A percentile compares a stretch with the other conserved stretches of the same genome.
These are phyloP conservation scores for Holacanthella duospinosa DNA, from an alignment of 2,888 invertebrate species.

Conservation along the genomic window DNA sequence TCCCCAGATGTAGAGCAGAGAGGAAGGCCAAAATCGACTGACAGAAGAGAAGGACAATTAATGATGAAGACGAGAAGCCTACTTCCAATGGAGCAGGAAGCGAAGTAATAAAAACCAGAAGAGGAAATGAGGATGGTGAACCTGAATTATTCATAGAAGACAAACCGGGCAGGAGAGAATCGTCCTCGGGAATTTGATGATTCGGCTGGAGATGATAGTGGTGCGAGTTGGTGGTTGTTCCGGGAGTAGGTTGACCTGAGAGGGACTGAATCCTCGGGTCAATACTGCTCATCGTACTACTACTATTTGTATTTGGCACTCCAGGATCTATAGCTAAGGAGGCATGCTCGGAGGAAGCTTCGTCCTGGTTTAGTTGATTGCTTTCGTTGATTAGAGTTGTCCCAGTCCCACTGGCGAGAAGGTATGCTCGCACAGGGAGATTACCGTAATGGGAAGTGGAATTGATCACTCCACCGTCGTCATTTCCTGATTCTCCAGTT, in stretches of 20 bases:
- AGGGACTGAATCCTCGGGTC: constrained; percentile 19
- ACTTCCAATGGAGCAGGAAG: neutral
- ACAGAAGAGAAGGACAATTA: neutral
- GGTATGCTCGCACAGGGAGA: constrained; percentile 34
- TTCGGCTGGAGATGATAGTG: constrained; percentile 19
- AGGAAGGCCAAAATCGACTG: neutral
- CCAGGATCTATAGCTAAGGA: constrained; percentile 10
- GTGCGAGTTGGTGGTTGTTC: constrained; percentile 19
- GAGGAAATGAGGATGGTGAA: neutral
- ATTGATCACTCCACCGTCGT: constrained; percentile 15
- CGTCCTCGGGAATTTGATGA: constrained; percentile 10
- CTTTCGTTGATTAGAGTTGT: constrained; percentile 8
- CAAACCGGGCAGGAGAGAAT: constrained; percentile 11
- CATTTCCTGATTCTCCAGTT: neutral
- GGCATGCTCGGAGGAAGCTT: constrained; percentile 10
- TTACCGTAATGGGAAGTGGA: constrained; percentile 37
- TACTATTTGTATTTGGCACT: constrained; percentile 21
- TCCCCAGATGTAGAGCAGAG: neutral
- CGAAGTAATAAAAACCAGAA: neutral
- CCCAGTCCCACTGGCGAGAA: constrained; percentile 17
- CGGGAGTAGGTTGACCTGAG: constrained; percentile 5
- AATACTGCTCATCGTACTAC: constrained; percentile 6
- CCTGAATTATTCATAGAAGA: constrained; percentile 21
- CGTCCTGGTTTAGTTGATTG: constrained; percentile 11
- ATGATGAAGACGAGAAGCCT: neutral